Conservation (phyloP, 2,888 invertebrate genomes). For the Diaperis boleti region DNA sequence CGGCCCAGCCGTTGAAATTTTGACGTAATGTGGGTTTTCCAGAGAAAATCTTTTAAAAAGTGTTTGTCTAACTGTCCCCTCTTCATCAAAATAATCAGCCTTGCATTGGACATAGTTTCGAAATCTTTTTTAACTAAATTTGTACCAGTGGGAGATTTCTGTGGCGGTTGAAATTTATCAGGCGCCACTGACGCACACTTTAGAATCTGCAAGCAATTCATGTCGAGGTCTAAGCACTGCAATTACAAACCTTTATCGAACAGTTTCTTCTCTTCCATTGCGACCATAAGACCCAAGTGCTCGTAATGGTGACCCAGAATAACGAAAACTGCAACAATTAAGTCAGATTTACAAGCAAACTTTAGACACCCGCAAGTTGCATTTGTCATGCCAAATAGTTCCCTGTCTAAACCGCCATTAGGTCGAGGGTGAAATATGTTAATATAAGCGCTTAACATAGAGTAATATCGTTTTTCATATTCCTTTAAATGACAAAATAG, state of each 20-base stretch:
- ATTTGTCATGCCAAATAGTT: conserved; percentile 1
- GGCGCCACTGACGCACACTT: neutral
- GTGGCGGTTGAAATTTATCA: neutral
- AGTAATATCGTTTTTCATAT: neutral
- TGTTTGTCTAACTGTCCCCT: too few relatives aligned
- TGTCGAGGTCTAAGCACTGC: conserved; percentile 2
- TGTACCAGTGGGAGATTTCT: too few relatives aligned
- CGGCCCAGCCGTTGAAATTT: too few relatives aligned
- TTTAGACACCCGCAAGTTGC: conserved; percentile 1
- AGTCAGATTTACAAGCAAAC: conserved; percentile 9
- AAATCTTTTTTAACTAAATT: too few relatives aligned
- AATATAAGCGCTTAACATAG: neutral
- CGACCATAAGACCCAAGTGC: conserved; percentile 90
- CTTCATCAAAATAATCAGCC: too few relatives aligned
- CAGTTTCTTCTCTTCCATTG: conserved; percentile 84
- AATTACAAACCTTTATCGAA: conserved; percentile 76
- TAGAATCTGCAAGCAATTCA: neutral
- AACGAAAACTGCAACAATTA: conserved; percentile 83
- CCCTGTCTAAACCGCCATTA: neutral
- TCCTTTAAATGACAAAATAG: conserved; percentile 7
- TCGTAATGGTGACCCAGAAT: conserved; percentile 91
- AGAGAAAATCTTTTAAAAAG: too few relatives aligned
- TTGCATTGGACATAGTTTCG: too few relatives aligned
- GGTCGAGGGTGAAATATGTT: too few relatives aligned
- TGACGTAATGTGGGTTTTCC: too few relatives aligned